These are phyloP conservation scores for Xenopus borealis DNA, from an alignment of 2,113 vertebrate species.

Conservation along the genomic window DNA sequence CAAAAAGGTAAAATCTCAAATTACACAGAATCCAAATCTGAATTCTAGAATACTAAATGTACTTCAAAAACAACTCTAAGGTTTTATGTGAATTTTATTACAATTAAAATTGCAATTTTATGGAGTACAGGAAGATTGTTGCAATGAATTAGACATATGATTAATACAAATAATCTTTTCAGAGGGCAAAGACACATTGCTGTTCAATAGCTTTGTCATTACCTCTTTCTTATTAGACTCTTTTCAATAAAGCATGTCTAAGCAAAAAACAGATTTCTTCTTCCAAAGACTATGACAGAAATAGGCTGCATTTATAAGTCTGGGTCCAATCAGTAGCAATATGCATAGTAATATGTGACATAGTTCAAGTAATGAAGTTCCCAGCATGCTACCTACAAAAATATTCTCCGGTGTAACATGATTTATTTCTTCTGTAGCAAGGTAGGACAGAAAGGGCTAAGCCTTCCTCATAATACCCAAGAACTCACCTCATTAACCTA, in stretches of 20 bases:
- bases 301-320: constrained; percentile 78
- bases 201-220: constrained; percentile 54
- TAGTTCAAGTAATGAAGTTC: constrained; percentile 98
- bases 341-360: constrained; percentile 96
- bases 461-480: constrained; percentile 82
- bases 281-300: constrained; percentile 85
- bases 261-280: constrained; percentile 79
- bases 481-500: constrained; percentile 71
- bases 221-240: constrained; percentile 50
- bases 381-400: constrained; percentile 93
- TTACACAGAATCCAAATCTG: not conserved
- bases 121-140: constrained; percentile 38
- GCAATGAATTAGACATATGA: constrained; percentile 57
- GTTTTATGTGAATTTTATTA: constrained; percentile 48
- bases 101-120: constrained; percentile 49
- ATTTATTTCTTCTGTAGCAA: constrained; percentile 99
- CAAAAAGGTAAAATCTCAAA: not conserved
- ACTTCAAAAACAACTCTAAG: not conserved
- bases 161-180: constrained; percentile 59
- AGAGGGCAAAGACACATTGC: constrained; percentile 53
- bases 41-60: not conserved
- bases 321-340: constrained; percentile 86
- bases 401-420: constrained; percentile 95
- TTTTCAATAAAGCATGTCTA: constrained; percentile 64
- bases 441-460: constrained; percentile 93